Evolutionary conservation across 2,797 vertebrate species (phyloP).

Genomic region (Fistularia commersonii): DNA sequence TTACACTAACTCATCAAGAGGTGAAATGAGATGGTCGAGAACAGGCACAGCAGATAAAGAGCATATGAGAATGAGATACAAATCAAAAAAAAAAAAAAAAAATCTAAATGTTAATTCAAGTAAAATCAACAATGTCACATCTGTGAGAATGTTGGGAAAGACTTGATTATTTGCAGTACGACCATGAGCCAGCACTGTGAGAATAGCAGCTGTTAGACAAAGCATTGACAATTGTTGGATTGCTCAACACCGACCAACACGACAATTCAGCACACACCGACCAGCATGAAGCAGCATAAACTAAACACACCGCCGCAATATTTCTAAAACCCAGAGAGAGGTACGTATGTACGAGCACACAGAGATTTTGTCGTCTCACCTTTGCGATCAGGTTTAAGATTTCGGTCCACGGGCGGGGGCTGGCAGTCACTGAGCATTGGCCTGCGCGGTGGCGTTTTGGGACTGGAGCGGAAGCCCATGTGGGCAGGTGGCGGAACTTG

Average conservation of each 20-base stretch:
- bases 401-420: slow-evolving; percentile 93
- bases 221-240: slow-evolving; percentile 31
- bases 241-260: slow-evolving; percentile 34
- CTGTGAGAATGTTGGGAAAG: no score
- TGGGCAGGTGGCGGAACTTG: slow-evolving; percentile 97
- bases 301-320: neutral
- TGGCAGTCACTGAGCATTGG: slow-evolving; percentile 89
- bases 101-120: neutral
- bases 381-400: slow-evolving; percentile 99
- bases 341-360: slow-evolving; percentile 18
- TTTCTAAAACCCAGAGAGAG: neutral
- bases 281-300: slow-evolving; percentile 6
- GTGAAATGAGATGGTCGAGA: slow-evolving; percentile 24
- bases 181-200: slow-evolving; percentile 60
- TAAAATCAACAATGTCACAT: no score
- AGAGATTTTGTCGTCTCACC: slow-evolving; percentile 74
- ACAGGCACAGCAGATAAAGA: slow-evolving; percentile 2
- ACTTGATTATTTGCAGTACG: slow-evolving; percentile 14
- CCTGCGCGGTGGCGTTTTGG: slow-evolving; percentile 93
- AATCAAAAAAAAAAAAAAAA: slow-evolving; percentile 13
- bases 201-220: slow-evolving; percentile 33
- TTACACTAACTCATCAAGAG: slow-evolving; percentile 41
- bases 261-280: slow-evolving; percentile 22
- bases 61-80: slow-evolving; percentile 6
- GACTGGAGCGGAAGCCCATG: slow-evolving; percentile 97